Conservation (phyloP, 2,888 invertebrate species). For the Tuberolachnus salignus region DNA sequence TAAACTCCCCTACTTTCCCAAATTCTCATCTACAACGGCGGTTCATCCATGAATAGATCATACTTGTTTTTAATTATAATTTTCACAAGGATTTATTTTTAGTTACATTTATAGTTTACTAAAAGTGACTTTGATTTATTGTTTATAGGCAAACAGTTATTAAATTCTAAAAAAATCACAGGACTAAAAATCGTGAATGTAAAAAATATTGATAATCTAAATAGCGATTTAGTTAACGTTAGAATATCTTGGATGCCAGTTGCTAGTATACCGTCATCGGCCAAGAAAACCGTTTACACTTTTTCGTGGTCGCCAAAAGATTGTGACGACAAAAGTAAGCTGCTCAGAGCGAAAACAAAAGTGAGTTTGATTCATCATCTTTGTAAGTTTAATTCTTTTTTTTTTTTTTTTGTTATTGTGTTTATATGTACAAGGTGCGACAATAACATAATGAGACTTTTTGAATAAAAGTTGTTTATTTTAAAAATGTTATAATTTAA, state of each 20-base stretch:
- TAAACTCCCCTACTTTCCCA: too few relatives aligned
- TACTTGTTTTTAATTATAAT: too few relatives aligned
- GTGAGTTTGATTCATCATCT: conserved; percentile 9
- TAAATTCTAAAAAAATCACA: conserved; percentile 21
- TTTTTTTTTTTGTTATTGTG: too few relatives aligned
- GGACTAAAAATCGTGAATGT: conserved; percentile 34
- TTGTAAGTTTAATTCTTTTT: too few relatives aligned
- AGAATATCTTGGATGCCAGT: conserved; percentile 36
- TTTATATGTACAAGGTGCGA: too few relatives aligned
- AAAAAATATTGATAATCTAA: background rate
- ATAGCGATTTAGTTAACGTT: conserved; percentile 5
- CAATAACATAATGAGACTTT: too few relatives aligned
- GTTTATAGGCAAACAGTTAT: conserved; percentile 25
- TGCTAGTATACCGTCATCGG: background rate
- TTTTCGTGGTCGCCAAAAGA: conserved; percentile 20
- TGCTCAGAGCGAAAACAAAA: background rate
- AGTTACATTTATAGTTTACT: too few relatives aligned
- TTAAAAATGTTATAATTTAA: too few relatives aligned
- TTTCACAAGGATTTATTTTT: too few relatives aligned
- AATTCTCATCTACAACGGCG: too few relatives aligned
- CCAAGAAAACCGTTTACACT: conserved; percentile 21
- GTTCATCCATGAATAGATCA: too few relatives aligned
- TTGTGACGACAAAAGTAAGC: conserved; percentile 16
- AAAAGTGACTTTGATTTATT: conserved; percentile 14
- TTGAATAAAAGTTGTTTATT: too few relatives aligned